Base-by-base conservation (phyloP, 2,113 vertebrate genomes). In the Rallus limicola region DNA sequence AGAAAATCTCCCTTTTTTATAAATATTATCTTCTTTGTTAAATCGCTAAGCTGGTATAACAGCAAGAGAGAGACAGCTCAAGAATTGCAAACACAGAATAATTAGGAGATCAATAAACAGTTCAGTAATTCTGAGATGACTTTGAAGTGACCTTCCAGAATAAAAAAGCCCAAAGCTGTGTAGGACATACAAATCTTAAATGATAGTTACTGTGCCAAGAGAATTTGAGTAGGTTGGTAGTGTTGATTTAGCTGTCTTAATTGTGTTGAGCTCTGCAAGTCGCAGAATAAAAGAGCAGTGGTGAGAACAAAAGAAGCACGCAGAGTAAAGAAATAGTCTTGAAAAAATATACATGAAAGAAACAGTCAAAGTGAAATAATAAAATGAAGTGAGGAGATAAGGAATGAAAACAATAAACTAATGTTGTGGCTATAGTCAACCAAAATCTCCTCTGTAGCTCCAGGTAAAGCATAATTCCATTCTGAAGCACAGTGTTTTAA, bases 191-290 rank as follows among this genome's bases (percentile, higher is more conserved):
- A 93, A 78, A 91, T 86, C 72, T 92, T 82, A 96, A 90, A 79
- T 86, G 79, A 74, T 92, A 87, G 93, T 86, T 90, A 81, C 74
- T 75, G 79, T 97, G 90, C 92, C 94, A 93, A 95, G 77, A 86
- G 82, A 96, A 93, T 96, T 84, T 72, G 90, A 95, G 84, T 84
- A 96, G 89, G 90, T 70, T 84, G 56, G 74, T 88, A 87, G 86
- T 93, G 95, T 97, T 97, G 95, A 90, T 95, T 95, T 95, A 96
- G 59, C 93, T 94, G 82, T 90, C 94, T 87, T 97, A 92, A 96
- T 89, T 94, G 82, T 88, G 72, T 92, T 86, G 89, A 95, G 84
- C 84, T 80, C 69, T 81, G 87, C 67, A 85, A 85, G 88, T 88
- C 87, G 53, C 5, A 33, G 88, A 93, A 95, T 92, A 78, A 96